Conservation (phyloP, 2,888 invertebrate species). For the Melanotus villosus region DNA sequence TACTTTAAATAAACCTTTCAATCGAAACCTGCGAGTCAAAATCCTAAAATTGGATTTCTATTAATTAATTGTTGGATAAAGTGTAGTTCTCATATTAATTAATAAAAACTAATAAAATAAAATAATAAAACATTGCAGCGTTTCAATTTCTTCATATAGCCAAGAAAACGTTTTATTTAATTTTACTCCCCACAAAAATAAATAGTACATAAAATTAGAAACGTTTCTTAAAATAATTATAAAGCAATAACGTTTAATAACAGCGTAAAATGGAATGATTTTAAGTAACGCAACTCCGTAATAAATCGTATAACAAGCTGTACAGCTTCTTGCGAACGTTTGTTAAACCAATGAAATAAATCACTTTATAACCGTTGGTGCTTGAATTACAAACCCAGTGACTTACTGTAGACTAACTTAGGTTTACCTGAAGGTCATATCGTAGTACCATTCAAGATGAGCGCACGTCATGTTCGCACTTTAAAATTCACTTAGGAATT, state of each 20-base stretch:
- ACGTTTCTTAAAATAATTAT: too few relatives aligned
- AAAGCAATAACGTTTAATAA: not conserved
- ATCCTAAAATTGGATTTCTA: too few relatives aligned
- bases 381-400: slow-evolving; percentile 24
- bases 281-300: not conserved
- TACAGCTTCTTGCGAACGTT: not conserved
- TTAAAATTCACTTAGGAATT: slow-evolving; percentile 7
- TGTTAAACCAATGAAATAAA: slow-evolving; percentile 3
- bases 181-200: too few relatives aligned
- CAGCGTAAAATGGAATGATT: not conserved
- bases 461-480: slow-evolving; percentile 25
- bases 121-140: too few relatives aligned
- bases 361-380: slow-evolving; percentile 13
- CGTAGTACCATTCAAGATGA: slow-evolving; percentile 1
- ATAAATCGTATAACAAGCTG: not conserved
- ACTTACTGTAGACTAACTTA: slow-evolving; percentile 8
- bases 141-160: too few relatives aligned
- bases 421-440: slow-evolving; percentile 15
- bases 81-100: too few relatives aligned
- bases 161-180: too few relatives aligned
- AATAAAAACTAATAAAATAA: too few relatives aligned
- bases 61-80: too few relatives aligned
- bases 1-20: too few relatives aligned
- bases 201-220: too few relatives aligned
- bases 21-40: too few relatives aligned